These are phyloP conservation scores for Oreonectes daqikongensis DNA, from an alignment of 2,797 vertebrate genomes.

Conservation along the genomic window DNA sequence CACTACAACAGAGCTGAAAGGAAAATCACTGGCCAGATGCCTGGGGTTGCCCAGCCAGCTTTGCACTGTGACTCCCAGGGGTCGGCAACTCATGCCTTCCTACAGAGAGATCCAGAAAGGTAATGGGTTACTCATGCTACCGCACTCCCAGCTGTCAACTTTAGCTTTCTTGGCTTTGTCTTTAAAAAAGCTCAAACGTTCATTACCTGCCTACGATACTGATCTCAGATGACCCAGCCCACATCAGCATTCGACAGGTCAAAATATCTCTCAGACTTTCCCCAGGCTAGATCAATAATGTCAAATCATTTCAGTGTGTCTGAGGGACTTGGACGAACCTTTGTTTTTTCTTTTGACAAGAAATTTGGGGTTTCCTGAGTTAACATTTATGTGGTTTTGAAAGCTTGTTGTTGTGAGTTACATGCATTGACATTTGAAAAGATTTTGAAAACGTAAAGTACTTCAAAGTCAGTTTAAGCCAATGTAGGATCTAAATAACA, in stretches of 20 bases:
- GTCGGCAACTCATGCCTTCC: constrained; percentile 64
- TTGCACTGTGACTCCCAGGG: constrained; percentile 48
- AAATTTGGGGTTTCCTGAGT: not conserved
- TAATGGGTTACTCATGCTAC: constrained; percentile 44
- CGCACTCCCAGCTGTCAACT: constrained; percentile 12
- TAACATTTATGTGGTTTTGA: constrained; percentile 17
- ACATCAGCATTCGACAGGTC: constrained; percentile 15
- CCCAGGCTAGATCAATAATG: constrained; percentile 4
- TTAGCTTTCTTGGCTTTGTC: constrained; percentile 1
- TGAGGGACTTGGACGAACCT: not conserved
- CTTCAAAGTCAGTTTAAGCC: not conserved
- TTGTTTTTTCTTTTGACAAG: not conserved
- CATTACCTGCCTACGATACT: constrained; percentile 5
- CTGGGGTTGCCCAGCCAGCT: constrained; percentile 53
- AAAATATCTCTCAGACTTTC: constrained; percentile 34
- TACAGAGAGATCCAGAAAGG: constrained; percentile 57
- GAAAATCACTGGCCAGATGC: constrained; percentile 63
- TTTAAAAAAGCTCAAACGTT: not conserved
- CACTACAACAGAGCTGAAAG: constrained; percentile 68
- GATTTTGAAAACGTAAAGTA: not conserved
- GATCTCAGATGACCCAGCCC: constrained; percentile 20
- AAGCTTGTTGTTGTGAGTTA: constrained; percentile 21
- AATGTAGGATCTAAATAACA: not conserved
- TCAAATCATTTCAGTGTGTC: constrained; percentile 5
- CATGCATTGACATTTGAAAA: constrained; percentile 2